Conservation (phyloP, 2,888 invertebrate species). For the Torymus aiolomorphi region DNA sequence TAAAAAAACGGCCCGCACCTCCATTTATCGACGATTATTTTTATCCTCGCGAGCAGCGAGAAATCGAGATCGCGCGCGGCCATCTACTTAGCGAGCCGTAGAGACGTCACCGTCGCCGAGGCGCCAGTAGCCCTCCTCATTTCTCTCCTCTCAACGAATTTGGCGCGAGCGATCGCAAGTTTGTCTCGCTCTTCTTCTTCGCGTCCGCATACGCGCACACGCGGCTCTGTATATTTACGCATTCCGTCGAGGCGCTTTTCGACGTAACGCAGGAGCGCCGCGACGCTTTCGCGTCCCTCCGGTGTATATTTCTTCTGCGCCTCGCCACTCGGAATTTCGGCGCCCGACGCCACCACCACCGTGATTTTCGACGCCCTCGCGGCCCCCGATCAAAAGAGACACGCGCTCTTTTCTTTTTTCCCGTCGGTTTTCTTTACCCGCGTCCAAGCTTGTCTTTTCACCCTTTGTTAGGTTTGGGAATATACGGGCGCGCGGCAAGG, state of each 20-base stretch:
- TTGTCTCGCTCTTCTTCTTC: constrained; percentile 53
- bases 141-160: constrained; percentile 60
- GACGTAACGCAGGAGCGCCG: constrained; percentile 73
- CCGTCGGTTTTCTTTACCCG: not conserved
- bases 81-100: constrained; percentile 32
- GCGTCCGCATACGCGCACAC: constrained; percentile 45
- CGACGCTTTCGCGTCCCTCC: constrained; percentile 71
- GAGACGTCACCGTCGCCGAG: constrained; percentile 35
- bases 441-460: not conserved
- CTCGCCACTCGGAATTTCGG: constrained; percentile 60
- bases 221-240: constrained; percentile 72
- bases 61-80: constrained; percentile 11
- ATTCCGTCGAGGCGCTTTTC: constrained; percentile 66
- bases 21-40: constrained; percentile 49
- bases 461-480: constrained; percentile 31
- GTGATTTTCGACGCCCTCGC: constrained; percentile 14
- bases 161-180: constrained; percentile 12
- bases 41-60: constrained; percentile 25
- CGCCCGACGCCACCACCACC: not conserved
- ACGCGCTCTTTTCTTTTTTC: not conserved
- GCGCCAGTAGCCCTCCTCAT: constrained; percentile 42
- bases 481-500: constrained; percentile 5
- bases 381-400: constrained; percentile 18
- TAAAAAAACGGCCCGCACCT: constrained; percentile 17
- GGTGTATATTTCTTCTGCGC: constrained; percentile 73